A percentile compares a stretch with the other conserved stretches of the same genome.
phyloP scores from a whole-genome alignment of 2,888 invertebrate genomes.

The Nowickia ferox region DNA sequence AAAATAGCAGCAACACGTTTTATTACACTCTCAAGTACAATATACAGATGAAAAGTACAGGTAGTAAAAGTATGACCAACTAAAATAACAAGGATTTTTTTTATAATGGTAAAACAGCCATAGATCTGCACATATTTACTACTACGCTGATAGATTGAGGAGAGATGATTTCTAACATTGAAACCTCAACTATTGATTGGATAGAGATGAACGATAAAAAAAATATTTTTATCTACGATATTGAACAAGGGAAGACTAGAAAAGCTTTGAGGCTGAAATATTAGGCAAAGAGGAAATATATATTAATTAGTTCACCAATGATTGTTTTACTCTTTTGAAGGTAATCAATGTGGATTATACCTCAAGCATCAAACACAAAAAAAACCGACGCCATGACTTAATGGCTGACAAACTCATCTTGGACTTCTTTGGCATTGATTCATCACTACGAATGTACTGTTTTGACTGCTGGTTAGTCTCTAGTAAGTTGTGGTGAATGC shows the following conservation, averaged over 20 bases:
- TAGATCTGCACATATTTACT: not conserved
- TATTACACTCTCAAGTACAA: slow-evolving; percentile 49
- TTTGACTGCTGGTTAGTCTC: too few species aligned
- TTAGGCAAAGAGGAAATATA: too few species aligned
- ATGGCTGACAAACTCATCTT: too few species aligned
- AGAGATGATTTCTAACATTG: slow-evolving; percentile 62
- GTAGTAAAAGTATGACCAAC: slow-evolving; percentile 21
- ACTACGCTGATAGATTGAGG: slow-evolving; percentile 36
- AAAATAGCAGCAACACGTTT: slow-evolving; percentile 64
- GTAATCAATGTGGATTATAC: too few species aligned
- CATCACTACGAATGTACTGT: too few species aligned
- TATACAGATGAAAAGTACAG: slow-evolving; percentile 41
- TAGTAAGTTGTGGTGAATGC: too few species aligned
- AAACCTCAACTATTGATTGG: slow-evolving; percentile 68
- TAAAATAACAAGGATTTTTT: not conserved
- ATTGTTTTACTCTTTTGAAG: too few species aligned
- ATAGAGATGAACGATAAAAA: slow-evolving; percentile 54
- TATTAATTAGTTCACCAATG: too few species aligned
- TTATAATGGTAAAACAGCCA: not conserved
- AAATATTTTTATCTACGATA: slow-evolving; percentile 5
- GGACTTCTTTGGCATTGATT: too few species aligned
- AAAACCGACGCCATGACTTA: too few species aligned
- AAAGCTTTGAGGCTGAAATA: not conserved
- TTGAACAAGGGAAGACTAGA: not conserved
- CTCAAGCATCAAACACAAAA: too few species aligned